phyloP scores from a whole-genome alignment of 2,113 vertebrate species.

The Patagioenas fasciata region DNA sequence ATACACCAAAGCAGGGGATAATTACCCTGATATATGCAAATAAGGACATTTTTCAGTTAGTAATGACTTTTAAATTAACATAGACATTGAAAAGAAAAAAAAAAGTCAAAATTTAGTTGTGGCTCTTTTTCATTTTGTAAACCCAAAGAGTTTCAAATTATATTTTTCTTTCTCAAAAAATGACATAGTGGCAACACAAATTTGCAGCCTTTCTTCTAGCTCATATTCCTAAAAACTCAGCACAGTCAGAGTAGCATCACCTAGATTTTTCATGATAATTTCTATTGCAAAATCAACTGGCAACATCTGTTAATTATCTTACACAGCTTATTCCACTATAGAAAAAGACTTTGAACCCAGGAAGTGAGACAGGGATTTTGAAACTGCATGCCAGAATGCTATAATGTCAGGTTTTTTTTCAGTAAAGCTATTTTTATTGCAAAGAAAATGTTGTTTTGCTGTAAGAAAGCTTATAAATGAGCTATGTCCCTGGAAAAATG shows the following conservation, averaged over 20 bases:
- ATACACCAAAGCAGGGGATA: background rate
- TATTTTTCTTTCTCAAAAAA: background rate
- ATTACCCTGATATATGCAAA: background rate
- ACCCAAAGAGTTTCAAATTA: background rate
- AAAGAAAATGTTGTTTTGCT: background rate
- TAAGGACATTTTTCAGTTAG: background rate
- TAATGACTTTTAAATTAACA: background rate
- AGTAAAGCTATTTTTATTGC: background rate
- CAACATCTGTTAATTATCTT: background rate
- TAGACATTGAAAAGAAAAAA: background rate
- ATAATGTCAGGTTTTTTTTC: background rate
- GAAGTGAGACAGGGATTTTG: background rate
- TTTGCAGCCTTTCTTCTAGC: background rate
- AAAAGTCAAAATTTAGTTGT: background rate
- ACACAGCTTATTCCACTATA: background rate
- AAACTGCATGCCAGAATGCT: background rate
- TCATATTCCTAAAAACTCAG: background rate
- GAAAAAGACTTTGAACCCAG: background rate
- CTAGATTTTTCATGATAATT: background rate
- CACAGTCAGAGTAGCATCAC: background rate
- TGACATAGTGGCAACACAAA: background rate
- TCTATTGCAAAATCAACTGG: background rate
- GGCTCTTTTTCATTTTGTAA: background rate
- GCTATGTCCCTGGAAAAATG: background rate
- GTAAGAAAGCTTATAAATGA: background rate